A percentile compares a stretch with the other conserved stretches of the same genome.
Conservation (phyloP, 1,140 invertebrate genomes). For the Acyrthosiphon pisum region DNA sequence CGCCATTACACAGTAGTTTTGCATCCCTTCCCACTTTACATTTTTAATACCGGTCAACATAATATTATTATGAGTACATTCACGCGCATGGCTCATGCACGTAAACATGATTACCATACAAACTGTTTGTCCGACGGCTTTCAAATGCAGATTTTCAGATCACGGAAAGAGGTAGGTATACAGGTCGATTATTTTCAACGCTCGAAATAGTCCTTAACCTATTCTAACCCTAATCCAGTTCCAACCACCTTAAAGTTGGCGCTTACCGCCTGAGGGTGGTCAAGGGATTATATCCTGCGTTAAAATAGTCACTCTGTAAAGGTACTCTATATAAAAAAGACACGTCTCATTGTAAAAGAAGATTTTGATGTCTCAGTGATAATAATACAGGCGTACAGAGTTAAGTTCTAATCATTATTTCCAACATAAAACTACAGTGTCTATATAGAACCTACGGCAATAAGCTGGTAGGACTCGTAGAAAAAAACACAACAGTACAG, state of each 20-base stretch:
- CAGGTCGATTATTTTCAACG: background rate
- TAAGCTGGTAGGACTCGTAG: background rate
- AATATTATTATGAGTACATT: background rate
- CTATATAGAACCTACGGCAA: background rate
- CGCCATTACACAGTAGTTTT: background rate
- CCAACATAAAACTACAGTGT: background rate
- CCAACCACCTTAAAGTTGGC: background rate
- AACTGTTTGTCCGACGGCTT: background rate
- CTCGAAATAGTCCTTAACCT: background rate
- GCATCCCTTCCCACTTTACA: background rate
- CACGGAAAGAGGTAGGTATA: background rate
- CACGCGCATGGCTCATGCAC: background rate
- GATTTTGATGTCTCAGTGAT: background rate
- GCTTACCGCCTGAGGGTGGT: too few relatives aligned
- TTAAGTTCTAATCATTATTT: background rate
- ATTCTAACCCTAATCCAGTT: background rate
- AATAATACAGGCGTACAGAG: too few relatives aligned
- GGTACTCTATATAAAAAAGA: background rate
- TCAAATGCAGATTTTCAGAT: background rate
- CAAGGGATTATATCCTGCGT: background rate
- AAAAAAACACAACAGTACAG: background rate
- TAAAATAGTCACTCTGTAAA: background rate
- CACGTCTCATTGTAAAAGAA: background rate
- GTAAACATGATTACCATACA: background rate
- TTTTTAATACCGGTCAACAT: background rate